Base-by-base conservation (phyloP, 2,113 vertebrate species). In the Todiramphus chloris region DNA sequence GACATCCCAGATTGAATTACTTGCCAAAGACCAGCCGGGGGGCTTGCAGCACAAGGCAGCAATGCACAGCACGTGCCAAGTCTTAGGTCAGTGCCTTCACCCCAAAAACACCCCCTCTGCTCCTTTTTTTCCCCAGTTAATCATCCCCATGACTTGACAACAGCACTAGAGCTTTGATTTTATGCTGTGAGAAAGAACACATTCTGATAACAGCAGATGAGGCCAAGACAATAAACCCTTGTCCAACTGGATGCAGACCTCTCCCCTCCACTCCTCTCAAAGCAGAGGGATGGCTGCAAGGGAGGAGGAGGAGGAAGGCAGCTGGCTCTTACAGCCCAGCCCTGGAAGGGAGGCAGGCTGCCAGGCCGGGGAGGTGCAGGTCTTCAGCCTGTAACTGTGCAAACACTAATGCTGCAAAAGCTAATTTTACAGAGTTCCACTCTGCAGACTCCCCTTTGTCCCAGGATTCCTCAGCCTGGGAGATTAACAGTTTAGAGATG, bases 351-450 rank as follows among this genome's bases (percentile, higher is more conserved):
- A 83, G 17, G 46, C 85, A 93, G 91, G 62, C 75, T 97, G 96
- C 97, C 97, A 97, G 94, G 97, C 64, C 17, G 74, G 68, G 89
- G 53, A 76, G 46, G 94, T 28, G 48, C 94, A 96, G 95, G 93
- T 96, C 97, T 96, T 95, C 97, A 97, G 95, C 92, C 98, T 97
- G 96, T 96, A 96, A 97, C 97, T 95, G 95, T 95, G 97, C 97
- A 98, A 97, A 98, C 97, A 97, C 94, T 97, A 97, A 98, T 96
- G 91, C 97, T 37, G 85, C 95, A 82, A 97, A 97, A 98, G 97
- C 98, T 98, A 98, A 98, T 98, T 98, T 98, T 97, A 97, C 97
- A 98, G 97, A 98, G 98, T 98, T 98, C 98, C 97, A 98, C 97
- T 98, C 95, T 87, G 94, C 18, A 33, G 97, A 96, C 94, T 97